A percentile compares a stretch with the other conserved stretches of the same genome.
Conservation (phyloP, 2,888 invertebrate species). For the Sminthurinus aureus region DNA sequence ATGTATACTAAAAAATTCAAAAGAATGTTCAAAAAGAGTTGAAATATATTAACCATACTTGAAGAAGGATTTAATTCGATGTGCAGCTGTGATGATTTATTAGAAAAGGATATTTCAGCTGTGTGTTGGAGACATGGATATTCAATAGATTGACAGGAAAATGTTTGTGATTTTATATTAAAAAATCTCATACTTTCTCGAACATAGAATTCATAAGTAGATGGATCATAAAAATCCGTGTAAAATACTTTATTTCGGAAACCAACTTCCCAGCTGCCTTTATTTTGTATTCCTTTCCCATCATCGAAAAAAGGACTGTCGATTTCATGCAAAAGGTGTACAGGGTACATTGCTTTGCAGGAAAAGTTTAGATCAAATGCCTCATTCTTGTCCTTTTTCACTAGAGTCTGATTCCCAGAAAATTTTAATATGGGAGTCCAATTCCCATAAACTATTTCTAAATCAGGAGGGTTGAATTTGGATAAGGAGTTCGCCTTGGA, state of each 20-base stretch:
- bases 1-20: neutral
- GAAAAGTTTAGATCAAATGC: neutral
- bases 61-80: neutral
- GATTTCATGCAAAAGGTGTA: neutral
- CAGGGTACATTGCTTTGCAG: neutral
- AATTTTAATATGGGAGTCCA: too few relatives aligned
- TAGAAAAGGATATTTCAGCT: neutral
- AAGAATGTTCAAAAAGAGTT: neutral
- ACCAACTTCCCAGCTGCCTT: neutral
- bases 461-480: too few relatives aligned
- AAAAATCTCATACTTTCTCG: neutral
- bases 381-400: neutral
- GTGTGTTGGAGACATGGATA: neutral
- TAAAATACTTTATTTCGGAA: neutral
- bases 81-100: neutral
- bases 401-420: neutral
- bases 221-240: neutral
- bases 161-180: neutral
- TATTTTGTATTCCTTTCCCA: too few relatives aligned
- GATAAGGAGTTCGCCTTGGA: too few relatives aligned
- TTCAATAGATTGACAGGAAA: neutral
- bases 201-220: neutral
- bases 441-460: too few relatives aligned
- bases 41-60: too few relatives aligned
- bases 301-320: too few relatives aligned